Evolutionary conservation across 1,140 invertebrate species (phyloP), one percentile per base, ranked within the genome.

Genomic region (Battus philenor): DNA sequence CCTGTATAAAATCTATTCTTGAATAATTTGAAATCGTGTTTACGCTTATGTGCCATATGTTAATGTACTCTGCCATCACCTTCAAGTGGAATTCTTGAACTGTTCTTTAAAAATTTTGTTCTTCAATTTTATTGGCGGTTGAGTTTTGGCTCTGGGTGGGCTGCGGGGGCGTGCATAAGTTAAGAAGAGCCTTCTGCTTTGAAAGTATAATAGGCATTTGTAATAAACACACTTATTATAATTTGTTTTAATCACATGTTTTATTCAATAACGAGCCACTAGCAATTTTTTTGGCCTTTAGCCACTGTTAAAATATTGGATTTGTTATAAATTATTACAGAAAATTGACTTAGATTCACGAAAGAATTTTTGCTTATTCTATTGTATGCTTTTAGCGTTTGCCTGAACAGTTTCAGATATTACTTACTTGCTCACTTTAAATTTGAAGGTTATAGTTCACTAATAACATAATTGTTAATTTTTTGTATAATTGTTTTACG

Each of bases 171-270:
- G 33, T 36, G 4, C 33, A 20, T 36, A 36, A 1, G 16, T 9
- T 36, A 18, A 36, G 15, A 36, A 36, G 20, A 6, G 15, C 33
- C 33, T 18, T 7, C 33, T 36, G 4, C 33, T 36, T 36, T 36
- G 33, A 36, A 22, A 20, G 33, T 36, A 36, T 34, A 36, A 36
- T 36, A 36, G n/a, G 12, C 11, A 36, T 36, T 36, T 36, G 33
- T 36, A 10, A 12, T 20, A 36, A 20, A 36, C 15, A 7, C 4
- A 10, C 17, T 36, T 17, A 36, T 36, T 36, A 20, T 36, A 18
- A 36, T 36, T 17, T 33, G 17, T 36, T 36, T 22, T 20, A 20
- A 34, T 39, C 7, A 32, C 11, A 15, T 26, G 22, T 32, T 41
- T 26, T 32, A 20, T 32, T 32, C n/a, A 31, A 41, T 24, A 30